These are phyloP conservation scores for Cybosia mesomella DNA, from an alignment of 2,888 invertebrate genomes.

Conservation along the genomic window DNA sequence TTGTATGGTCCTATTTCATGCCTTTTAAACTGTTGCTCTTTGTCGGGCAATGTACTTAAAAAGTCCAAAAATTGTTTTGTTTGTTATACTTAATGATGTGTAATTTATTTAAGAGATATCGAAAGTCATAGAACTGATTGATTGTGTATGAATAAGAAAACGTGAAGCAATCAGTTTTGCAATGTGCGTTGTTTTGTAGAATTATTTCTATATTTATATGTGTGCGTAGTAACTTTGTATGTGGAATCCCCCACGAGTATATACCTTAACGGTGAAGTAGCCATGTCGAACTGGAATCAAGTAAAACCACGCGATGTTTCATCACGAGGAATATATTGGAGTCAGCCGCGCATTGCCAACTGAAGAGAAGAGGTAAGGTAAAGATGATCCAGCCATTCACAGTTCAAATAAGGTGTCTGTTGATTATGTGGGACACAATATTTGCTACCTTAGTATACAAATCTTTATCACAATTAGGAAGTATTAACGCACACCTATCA, in stretches of 20 bases:
- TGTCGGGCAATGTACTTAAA: constrained; percentile 43
- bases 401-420: no score
- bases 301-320: no score
- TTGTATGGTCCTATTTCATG: constrained; percentile 45
- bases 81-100: constrained; percentile 16
- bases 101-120: constrained; percentile 17
- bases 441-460: background rate
- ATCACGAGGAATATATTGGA: no score
- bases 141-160: background rate
- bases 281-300: no score
- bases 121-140: background rate
- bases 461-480: background rate
- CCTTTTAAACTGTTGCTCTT: constrained; percentile 47
- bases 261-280: background rate
- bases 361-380: no score
- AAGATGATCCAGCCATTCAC: no score
- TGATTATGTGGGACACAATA: no score
- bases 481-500: background rate
- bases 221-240: background rate
- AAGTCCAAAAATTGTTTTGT: constrained; percentile 37
- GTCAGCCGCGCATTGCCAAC: no score
- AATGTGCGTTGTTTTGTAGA: background rate
- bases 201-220: background rate
- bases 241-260: background rate
- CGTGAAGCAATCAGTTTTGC: background rate